Evolutionary conservation across 92 coral and sea anemone species (phyloP), one percentile per base, ranked within the genome.

Genomic region (Epizoanthus scotinus): DNA sequence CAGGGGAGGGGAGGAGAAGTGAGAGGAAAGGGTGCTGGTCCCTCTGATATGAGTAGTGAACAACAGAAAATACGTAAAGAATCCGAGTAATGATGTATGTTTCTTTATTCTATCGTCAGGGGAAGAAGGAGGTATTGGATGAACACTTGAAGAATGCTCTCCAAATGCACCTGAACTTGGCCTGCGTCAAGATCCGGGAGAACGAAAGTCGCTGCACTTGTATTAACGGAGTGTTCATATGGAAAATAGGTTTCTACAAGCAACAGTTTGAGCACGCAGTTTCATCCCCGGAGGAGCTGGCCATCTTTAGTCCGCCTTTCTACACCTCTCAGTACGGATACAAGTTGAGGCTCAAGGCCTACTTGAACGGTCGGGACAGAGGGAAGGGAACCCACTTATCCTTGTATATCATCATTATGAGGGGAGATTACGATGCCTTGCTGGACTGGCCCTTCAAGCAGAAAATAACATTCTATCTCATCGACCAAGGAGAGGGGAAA

Each of bases 401-500:
- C 10, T 85, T 96, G 73, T 96, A 96, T 64, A 91, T 96, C 22
- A 96, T 96, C 25, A 96, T 96, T 54, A 96, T 96, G 99, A 96
- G 87, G 71, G 99, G 99, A 0, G 99, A 93, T 15, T 95, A 93
- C 67, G 99, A 95, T 47, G 92, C 96, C 8, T 71, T 95, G 31
- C 67, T 95, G 24, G 99, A 93, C 81, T 95, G 99, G 99, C 99
- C 99, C 71, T 96, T 93, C 85, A 96, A 96, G 38, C 97, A 93
- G 80, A 96, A 93, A 86, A 94, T 96, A 72, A 96, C 99, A 5
- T 96, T 96, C 64, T 93, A 85, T 70, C 85, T 96, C 57, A 81
- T 91, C 62, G 99, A 96, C 73, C 99, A 96, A 79, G 75, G 99
- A 65, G 99, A 96, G 31, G 83, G 82, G 44, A 91, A 89, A 42